Evolutionary conservation across 92 coral and sea anemone species (phyloP).

Genomic region (Galaxea fascicularis): DNA sequence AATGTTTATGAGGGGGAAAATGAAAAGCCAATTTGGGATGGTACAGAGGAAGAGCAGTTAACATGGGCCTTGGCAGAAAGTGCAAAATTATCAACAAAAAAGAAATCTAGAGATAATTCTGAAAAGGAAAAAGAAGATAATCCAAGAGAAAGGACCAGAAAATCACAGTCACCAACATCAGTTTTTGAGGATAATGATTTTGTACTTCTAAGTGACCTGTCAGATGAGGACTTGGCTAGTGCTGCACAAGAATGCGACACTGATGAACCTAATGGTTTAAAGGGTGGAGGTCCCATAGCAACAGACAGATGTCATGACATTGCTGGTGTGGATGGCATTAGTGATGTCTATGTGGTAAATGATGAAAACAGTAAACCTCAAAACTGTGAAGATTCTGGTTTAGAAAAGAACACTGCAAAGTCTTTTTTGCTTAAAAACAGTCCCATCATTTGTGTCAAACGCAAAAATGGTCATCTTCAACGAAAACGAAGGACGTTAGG

Average conservation of each 20-base stretch:
- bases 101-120: neutral
- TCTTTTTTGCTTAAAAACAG: conserved; percentile 4
- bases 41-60: conserved; percentile 67
- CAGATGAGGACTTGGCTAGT: conserved; percentile 28
- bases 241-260: conserved; percentile 1
- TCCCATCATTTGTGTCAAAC: conserved; percentile 23
- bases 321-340: neutral
- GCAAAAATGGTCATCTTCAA: neutral
- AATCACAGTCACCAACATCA: neutral
- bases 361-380: neutral
- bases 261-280: conserved; percentile 23
- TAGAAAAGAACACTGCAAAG: neutral
- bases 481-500: neutral
- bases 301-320: neutral
- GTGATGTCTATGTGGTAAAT: neutral
- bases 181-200: neutral
- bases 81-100: conserved; percentile 26
- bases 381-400: neutral
- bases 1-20: neutral
- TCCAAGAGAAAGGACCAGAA: neutral
- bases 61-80: conserved; percentile 67
- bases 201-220: conserved; percentile 13
- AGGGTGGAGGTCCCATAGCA: conserved; percentile 29
- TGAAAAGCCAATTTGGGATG: conserved; percentile 15
- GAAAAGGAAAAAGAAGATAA: neutral